phyloP scores from a whole-genome alignment of 1,140 invertebrate species.

The Proctacanthus coquilletti region DNA sequence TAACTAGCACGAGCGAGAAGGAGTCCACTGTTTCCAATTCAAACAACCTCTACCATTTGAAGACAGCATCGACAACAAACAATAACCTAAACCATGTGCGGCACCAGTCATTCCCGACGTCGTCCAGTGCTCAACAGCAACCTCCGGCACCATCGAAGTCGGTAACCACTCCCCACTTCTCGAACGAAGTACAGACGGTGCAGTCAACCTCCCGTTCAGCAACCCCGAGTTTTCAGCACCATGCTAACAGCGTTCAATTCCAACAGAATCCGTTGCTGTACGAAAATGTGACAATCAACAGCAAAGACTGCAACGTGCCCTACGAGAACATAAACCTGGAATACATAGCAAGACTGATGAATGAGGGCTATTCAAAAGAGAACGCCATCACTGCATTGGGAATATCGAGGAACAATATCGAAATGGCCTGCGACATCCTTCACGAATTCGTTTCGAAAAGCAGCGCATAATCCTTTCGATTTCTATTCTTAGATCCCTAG shows the following conservation, averaged over 20 bases:
- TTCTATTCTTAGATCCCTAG: no score
- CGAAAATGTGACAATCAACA: constrained; percentile 29
- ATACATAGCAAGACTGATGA: constrained; percentile 71
- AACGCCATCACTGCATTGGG: constrained; percentile 78
- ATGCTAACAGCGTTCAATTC: constrained; percentile 3
- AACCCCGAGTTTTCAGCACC: constrained; percentile 1
- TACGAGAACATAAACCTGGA: constrained; percentile 87
- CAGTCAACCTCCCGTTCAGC: constrained; percentile 3
- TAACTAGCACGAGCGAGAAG: not conserved
- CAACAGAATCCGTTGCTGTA: constrained; percentile 22
- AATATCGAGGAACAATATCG: constrained; percentile 81
- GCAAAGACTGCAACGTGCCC: constrained; percentile 33
- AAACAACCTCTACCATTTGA: constrained; percentile 7
- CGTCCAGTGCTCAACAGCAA: not conserved
- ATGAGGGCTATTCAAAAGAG: constrained; percentile 77
- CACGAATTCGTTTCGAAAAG: constrained; percentile 62
- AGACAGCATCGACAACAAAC: constrained; percentile 3
- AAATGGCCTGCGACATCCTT: constrained; percentile 89
- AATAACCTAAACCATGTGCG: constrained; percentile 8
- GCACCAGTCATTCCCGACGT: constrained; percentile 6
- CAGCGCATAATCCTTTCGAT: constrained; percentile 21
- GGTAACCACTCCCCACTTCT: constrained; percentile 1
- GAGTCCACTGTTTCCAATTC: not conserved
- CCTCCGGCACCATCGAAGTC: constrained; percentile 1
- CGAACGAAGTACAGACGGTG: no score